Evolutionary conservation across 2,888 invertebrate genomes (phyloP).

Genomic region (Drymonia ruficornis): DNA sequence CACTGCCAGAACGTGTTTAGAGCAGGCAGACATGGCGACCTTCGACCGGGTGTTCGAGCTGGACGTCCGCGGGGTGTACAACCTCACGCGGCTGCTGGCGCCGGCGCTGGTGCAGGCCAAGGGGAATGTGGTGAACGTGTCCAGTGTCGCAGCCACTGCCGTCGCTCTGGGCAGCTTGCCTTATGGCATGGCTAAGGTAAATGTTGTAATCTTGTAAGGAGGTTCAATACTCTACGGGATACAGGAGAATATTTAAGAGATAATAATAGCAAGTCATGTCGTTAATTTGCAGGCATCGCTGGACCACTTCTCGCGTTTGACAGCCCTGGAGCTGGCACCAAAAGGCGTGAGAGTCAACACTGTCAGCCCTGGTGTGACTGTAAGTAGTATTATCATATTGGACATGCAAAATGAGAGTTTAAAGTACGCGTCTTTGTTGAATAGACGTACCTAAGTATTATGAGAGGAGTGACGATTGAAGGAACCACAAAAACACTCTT

Average conservation of each 20-base stretch:
- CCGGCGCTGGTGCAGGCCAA: conserved; percentile 86
- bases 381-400: conserved; percentile 56
- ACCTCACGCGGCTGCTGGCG: conserved; percentile 87
- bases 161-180: conserved; percentile 93
- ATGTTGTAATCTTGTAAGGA: background rate
- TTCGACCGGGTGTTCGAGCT: conserved; percentile 81
- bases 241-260: background rate
- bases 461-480: too few relatives aligned
- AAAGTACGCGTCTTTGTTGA: too few relatives aligned
- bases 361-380: conserved; percentile 90
- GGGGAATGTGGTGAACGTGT: conserved; percentile 90
- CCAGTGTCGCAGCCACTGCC: conserved; percentile 87
- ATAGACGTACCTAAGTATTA: too few relatives aligned
- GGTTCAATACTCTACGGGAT: background rate
- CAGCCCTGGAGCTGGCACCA: conserved; percentile 87
- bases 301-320: conserved; percentile 75
- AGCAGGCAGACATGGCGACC: conserved; percentile 43
- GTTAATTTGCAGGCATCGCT: conserved; percentile 45
- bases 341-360: conserved; percentile 88
- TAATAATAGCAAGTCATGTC: background rate
- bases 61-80: conserved; percentile 86
- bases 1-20: conserved; percentile 61
- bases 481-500: too few relatives aligned
- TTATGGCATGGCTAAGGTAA: conserved; percentile 93
- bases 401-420: background rate